Percentiles rank a stretch among this genome's conserved stretches.
These are phyloP conservation scores for Conopomorpha cramerella DNA, from an alignment of 1,140 invertebrate genomes.

Conservation along the genomic window DNA sequence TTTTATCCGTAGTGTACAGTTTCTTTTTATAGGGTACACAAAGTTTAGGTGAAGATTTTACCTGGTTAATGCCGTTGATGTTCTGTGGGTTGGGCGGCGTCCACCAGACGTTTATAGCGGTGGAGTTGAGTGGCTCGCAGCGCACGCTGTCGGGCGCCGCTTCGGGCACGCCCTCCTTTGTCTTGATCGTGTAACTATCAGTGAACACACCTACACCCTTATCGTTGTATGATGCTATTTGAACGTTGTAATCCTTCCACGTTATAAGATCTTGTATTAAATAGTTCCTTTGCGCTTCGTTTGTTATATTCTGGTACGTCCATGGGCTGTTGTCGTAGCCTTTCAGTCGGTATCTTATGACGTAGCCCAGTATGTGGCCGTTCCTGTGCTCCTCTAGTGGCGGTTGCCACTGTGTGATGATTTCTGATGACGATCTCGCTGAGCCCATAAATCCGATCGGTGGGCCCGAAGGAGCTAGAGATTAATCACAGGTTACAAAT, in stretches of 20 bases:
- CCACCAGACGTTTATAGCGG: conserved; percentile 82
- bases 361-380: conserved; percentile 92
- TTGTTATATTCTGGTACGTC: conserved; percentile 89
- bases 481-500: too few relatives aligned
- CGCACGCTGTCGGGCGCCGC: conserved; percentile 84
- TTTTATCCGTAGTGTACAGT: too few relatives aligned
- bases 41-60: conserved; percentile 7
- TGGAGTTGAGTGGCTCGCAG: conserved; percentile 86
- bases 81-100: conserved; percentile 93
- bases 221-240: conserved; percentile 97
- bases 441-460: conserved; percentile 89
- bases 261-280: conserved; percentile 93
- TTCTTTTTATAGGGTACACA: background rate
- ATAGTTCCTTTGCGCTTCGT: conserved; percentile 90
- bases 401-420: conserved; percentile 97
- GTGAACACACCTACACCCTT: conserved; percentile 94
- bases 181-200: conserved; percentile 90
- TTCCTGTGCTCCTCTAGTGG: conserved; percentile 92
- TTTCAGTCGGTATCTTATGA: conserved; percentile 86
- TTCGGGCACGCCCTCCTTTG: conserved; percentile 93
- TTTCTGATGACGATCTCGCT: conserved; percentile 89
- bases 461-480: conserved; percentile 89
- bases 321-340: conserved; percentile 91
- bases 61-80: conserved; percentile 97
- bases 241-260: conserved; percentile 97